These are phyloP conservation scores for Helicorthomorpha holstii DNA, from an alignment of 1,140 invertebrate genomes.

Conservation along the genomic window DNA sequence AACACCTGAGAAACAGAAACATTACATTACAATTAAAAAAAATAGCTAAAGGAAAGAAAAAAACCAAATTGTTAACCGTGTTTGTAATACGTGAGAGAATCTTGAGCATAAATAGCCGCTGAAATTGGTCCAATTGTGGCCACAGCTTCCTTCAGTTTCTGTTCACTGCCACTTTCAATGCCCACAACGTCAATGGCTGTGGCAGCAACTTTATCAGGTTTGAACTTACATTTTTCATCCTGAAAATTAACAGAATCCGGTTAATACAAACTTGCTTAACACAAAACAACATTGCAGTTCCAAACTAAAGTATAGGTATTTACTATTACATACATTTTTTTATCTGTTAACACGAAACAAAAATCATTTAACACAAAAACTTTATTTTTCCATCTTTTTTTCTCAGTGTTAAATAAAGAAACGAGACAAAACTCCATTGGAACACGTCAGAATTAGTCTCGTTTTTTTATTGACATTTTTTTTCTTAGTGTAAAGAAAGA, in stretches of 20 bases:
- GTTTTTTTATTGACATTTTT: too few relatives aligned
- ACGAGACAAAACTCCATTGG: too few relatives aligned
- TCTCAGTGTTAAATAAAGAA: too few relatives aligned
- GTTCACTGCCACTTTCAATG: neutral
- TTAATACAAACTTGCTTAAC: too few relatives aligned
- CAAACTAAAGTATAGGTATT: too few relatives aligned
- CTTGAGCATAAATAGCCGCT: slow-evolving; percentile 28
- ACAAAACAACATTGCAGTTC: too few relatives aligned
- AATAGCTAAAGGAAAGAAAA: neutral
- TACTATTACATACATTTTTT: too few relatives aligned
- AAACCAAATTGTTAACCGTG: neutral
- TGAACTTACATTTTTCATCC: neutral
- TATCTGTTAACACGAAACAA: too few relatives aligned
- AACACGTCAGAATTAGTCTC: too few relatives aligned
- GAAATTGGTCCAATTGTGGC: slow-evolving; percentile 26
- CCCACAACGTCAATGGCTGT: neutral
- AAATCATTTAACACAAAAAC: too few relatives aligned
- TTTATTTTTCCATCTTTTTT: too few relatives aligned
- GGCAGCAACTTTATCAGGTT: neutral
- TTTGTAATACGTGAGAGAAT: slow-evolving; percentile 19
- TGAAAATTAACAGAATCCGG: neutral
- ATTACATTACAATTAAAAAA: neutral
- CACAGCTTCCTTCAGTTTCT: slow-evolving; percentile 20
- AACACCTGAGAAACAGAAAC: neutral
- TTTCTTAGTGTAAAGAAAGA: too few relatives aligned